phyloP scores from a whole-genome alignment of 2,888 invertebrate species.

The Drosophila mayaguana region DNA sequence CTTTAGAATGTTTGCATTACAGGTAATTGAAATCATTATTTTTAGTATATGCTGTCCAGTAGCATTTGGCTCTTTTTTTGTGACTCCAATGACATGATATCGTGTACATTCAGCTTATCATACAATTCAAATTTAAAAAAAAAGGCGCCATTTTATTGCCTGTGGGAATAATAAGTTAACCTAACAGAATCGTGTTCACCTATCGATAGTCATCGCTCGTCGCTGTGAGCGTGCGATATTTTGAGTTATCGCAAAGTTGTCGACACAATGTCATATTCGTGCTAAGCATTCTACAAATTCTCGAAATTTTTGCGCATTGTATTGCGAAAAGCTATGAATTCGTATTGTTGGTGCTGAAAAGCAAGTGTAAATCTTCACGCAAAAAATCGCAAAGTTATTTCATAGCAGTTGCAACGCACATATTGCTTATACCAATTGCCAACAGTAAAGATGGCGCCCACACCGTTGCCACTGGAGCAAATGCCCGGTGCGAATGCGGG shows the following conservation, averaged over 20 bases:
- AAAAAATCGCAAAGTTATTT: slow-evolving; percentile 17
- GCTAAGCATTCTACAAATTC: slow-evolving; percentile 16
- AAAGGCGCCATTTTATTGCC: background rate
- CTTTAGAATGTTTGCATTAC: too few species aligned
- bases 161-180: background rate
- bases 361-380: slow-evolving; percentile 3
- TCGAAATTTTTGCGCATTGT: slow-evolving; percentile 16
- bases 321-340: slow-evolving; percentile 32
- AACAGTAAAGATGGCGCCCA: slow-evolving; percentile 68
- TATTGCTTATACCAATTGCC: background rate
- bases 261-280: slow-evolving; percentile 24
- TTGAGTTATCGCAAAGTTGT: slow-evolving; percentile 5
- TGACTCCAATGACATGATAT: too few species aligned
- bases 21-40: too few species aligned
- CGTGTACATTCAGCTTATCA: too few species aligned
- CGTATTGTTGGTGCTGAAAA: slow-evolving; percentile 6
- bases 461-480: slow-evolving; percentile 88
- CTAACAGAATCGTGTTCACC: background rate
- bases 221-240: background rate
- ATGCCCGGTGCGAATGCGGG: slow-evolving; percentile 88
- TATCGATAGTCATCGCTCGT: slow-evolving; percentile 6
- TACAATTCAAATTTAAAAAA: background rate
- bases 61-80: too few species aligned
- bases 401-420: slow-evolving; percentile 10
- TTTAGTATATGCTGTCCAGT: too few species aligned